Evolutionary conservation across 92 coral and sea anemone genomes (phyloP).

Genomic region (Actinostola sp.): DNA sequence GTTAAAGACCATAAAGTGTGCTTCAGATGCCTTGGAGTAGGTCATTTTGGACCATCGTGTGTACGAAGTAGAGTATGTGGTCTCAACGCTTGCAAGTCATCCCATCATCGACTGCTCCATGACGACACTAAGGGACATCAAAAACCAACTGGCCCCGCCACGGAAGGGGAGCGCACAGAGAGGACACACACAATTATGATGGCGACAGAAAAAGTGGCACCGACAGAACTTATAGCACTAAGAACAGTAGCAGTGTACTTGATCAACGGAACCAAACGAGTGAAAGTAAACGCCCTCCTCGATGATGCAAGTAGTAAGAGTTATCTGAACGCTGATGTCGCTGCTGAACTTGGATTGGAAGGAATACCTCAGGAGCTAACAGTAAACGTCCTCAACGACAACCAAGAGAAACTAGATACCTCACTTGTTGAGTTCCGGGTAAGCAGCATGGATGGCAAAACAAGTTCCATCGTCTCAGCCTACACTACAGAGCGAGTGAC

Average conservation of each 20-base stretch:
- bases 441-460: conserved; percentile 41
- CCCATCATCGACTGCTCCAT: conserved; percentile 57
- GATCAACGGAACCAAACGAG: conserved; percentile 27
- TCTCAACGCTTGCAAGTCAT: conserved; percentile 40
- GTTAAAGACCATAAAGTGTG: conserved; percentile 48
- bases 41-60: conserved; percentile 19
- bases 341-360: conserved; percentile 52
- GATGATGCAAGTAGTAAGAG: conserved; percentile 50
- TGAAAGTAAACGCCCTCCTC: conserved; percentile 55
- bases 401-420: conserved; percentile 43
- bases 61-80: conserved; percentile 56
- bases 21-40: conserved; percentile 40
- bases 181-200: conserved; percentile 46
- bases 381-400: conserved; percentile 58
- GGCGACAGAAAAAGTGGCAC: conserved; percentile 1
- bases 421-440: conserved; percentile 48
- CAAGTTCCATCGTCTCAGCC: conserved; percentile 33
- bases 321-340: conserved; percentile 40
- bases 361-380: conserved; percentile 39
- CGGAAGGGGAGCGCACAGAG: conserved; percentile 19
- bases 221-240: conserved; percentile 36
- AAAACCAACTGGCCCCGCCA: not conserved
- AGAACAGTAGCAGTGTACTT: conserved; percentile 51
- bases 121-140: not conserved
- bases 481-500: conserved; percentile 59